phyloP scores from a whole-genome alignment of 1,140 invertebrate genomes.

The Armadillidium nasatum region DNA sequence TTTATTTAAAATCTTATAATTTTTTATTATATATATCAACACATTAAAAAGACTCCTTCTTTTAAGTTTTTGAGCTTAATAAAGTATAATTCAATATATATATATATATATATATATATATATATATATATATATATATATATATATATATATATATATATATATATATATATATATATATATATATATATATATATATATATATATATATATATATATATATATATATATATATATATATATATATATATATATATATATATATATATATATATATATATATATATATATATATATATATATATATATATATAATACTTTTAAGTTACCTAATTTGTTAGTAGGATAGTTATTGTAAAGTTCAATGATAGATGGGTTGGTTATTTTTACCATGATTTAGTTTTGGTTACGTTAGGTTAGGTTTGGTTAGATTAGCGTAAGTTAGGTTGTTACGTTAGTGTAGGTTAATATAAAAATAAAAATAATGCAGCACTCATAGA shows the following conservation, averaged over 20 bases:
- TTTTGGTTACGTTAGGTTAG: not conserved
- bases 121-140: slow-evolving; percentile 15
- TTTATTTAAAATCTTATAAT: no score
- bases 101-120: slow-evolving; percentile 15
- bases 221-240: not conserved
- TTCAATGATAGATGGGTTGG: not conserved
- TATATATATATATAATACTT: not conserved
- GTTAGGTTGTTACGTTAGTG: no score
- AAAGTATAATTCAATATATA: no score
- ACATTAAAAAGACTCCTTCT: no score
- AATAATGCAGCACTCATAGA: no score
- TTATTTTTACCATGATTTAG: not conserved
- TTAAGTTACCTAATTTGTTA: no score
- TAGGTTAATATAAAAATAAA: no score
- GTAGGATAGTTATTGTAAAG: no score
- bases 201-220: not conserved
- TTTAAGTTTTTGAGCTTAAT: no score
- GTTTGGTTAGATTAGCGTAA: not conserved
- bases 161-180: not conserved
- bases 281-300: slow-evolving; percentile 11
- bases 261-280: slow-evolving; percentile 15
- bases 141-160: not conserved
- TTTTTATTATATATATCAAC: no score
- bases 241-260: not conserved
- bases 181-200: not conserved